Evolutionary conservation across 2,113 vertebrate genomes (phyloP).

Genomic region (Prunella himalayana): DNA sequence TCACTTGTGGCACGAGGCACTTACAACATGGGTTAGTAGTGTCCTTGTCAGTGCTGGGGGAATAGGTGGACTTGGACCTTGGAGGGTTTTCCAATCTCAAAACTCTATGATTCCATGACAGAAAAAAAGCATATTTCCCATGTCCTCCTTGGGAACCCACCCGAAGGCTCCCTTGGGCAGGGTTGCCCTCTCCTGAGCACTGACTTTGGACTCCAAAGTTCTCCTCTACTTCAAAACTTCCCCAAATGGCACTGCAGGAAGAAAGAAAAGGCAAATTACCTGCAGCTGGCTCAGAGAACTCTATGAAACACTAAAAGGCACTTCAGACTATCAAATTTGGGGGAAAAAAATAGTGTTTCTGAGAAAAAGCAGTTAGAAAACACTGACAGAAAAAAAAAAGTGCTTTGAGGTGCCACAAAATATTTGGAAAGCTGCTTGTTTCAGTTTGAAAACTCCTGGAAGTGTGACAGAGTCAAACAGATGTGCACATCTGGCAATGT

Average conservation of each 20-base stretch:
- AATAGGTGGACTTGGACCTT: neutral
- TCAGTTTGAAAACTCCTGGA: neutral
- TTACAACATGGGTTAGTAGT: fast-evolving
- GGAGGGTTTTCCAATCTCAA: neutral
- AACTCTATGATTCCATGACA: neutral
- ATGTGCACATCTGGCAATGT: neutral
- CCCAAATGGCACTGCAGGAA: fast-evolving
- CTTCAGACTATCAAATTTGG: neutral
- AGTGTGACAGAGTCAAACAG: neutral
- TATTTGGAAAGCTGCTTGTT: neutral
- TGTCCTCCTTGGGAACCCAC: fast-evolving
- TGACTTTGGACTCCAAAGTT: neutral
- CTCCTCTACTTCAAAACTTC: neutral
- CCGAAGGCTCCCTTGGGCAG: neutral
- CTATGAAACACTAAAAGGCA: neutral
- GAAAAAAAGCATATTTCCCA: fast-evolving
- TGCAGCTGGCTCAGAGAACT: neutral
- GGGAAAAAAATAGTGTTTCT: neutral
- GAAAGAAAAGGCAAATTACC: neutral
- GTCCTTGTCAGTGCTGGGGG: neutral
- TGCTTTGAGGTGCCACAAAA: neutral
- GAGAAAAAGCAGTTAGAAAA: neutral
- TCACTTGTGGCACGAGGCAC: fast-evolving
- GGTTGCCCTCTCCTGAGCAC: neutral
- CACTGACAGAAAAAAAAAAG: neutral